Evolutionary conservation across 1,140 invertebrate genomes (phyloP).

Genomic region (Drosophila elegans): DNA sequence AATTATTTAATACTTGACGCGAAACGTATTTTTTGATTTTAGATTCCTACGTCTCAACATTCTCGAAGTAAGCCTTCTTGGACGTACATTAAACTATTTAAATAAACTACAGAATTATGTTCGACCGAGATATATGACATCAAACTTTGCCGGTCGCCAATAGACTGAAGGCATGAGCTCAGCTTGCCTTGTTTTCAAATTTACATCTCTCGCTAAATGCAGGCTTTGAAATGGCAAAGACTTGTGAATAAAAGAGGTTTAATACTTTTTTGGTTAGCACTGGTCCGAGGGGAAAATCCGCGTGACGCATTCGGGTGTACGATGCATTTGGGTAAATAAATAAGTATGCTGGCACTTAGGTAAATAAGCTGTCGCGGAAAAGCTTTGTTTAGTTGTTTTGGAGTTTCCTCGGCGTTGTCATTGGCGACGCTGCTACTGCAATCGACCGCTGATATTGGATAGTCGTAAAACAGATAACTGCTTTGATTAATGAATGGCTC

Average conservation of each 20-base stretch:
- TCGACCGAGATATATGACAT: conserved; percentile 19
- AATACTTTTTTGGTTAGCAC: conserved; percentile 7
- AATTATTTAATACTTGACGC: conserved; percentile 2
- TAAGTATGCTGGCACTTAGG: conserved; percentile 34
- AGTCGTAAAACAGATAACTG: conserved; percentile 21
- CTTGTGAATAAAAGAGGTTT: conserved; percentile 17
- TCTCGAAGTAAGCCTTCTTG: not conserved
- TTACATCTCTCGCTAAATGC: conserved; percentile 16
- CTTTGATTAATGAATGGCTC: conserved; percentile 30
- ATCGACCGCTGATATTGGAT: conserved; percentile 39
- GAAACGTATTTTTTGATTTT: not conserved
- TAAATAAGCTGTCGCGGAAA: conserved; percentile 20
- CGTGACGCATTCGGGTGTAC: conserved; percentile 14
- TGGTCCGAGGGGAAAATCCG: conserved; percentile 16
- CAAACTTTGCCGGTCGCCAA: not conserved
- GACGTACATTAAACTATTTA: not conserved
- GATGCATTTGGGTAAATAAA: conserved; percentile 25
- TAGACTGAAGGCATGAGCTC: conserved; percentile 26
- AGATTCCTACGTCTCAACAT: not conserved
- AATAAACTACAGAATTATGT: conserved; percentile 2
- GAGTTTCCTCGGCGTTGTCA: conserved; percentile 40
- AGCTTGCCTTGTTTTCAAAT: conserved; percentile 4
- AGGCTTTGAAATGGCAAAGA: conserved; percentile 25
- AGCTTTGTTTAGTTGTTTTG: conserved; percentile 55
- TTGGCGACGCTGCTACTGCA: conserved; percentile 52